Evolutionary conservation across 2,888 invertebrate species (phyloP), one percentile per base, ranked within the genome.

Genomic region (Metalampra italica): DNA sequence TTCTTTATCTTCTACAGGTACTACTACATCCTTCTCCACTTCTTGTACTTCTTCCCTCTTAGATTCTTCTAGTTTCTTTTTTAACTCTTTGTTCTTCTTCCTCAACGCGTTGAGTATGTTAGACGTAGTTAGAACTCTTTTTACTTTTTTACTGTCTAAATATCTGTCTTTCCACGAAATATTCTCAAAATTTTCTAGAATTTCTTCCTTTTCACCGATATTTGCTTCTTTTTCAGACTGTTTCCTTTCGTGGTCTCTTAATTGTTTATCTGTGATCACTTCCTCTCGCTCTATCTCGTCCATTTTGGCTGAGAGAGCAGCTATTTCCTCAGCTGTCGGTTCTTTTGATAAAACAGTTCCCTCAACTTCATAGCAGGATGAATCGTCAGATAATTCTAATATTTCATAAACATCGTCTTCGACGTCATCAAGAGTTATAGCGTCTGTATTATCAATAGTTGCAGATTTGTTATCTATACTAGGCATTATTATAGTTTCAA

Each of bases 131-230:
- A 92, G 64, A 1, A 92, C 91, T 59, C 75, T 90, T 63, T 89
- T 91, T 0, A 92, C 92, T 72, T 92, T 92, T 11, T 79, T 88
- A 54, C 92, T 92, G 9, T 82, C 90, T 41, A 92, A 71, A 67
- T 92, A 92, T 42, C 92, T 78, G 40, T 90, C 85, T 64, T 91
- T 91, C 92, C 92, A 92, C 0, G 92, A 91, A 36, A 80, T 62
- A 11, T 67, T 60, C 46, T 70, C 68, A 29, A 62, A 56, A 13
- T 57, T 47, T 9, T 64, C 64, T 12, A 53, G 53, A 9, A 30
- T 44, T 38, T 53, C 41, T 46, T 45, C 11, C 50, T 46, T 45
- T 9, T 39, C 15, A 7, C 22, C 29, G 7, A 4, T 40, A 11
- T 34, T 49, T 38, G 46, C 38, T 29, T 56, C 47, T 9, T 22